Evolutionary conservation across 2,797 vertebrate species (phyloP).

Genomic region (Podarcis lilfordi): DNA sequence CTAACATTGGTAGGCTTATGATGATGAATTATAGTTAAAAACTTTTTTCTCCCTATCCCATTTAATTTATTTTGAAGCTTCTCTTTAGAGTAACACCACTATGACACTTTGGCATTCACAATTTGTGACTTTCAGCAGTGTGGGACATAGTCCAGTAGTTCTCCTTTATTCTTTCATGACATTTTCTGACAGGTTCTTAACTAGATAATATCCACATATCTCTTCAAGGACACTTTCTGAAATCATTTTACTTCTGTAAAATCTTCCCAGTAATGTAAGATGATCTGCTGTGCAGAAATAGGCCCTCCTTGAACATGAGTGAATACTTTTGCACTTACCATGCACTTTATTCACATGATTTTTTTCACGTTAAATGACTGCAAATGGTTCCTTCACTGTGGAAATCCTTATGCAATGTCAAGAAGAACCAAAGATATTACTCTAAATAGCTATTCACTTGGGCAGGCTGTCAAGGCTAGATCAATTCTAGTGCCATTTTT

Average conservation of each 20-base stretch:
- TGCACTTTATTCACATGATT: neutral
- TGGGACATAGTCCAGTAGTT: conserved; percentile 36
- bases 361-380: neutral
- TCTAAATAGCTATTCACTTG: neutral
- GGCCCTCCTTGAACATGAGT: neutral
- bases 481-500: neutral
- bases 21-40: neutral
- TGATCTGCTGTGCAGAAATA: neutral
- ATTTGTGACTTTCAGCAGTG: neutral
- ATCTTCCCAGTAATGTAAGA: neutral
- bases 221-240: neutral
- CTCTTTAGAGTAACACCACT: conserved; percentile 15
- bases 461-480: neutral
- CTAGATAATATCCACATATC: neutral
- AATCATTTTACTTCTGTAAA: conserved; percentile 28
- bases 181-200: neutral
- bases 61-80: neutral
- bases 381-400: neutral
- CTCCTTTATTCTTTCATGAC: conserved; percentile 23
- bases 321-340: neutral
- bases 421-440: neutral
- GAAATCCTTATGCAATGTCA: neutral
- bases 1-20: neutral
- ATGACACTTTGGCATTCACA: neutral
- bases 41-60: neutral